These are phyloP conservation scores for Andrena minutula DNA, from an alignment of 2,888 invertebrate species.

Conservation along the genomic window DNA sequence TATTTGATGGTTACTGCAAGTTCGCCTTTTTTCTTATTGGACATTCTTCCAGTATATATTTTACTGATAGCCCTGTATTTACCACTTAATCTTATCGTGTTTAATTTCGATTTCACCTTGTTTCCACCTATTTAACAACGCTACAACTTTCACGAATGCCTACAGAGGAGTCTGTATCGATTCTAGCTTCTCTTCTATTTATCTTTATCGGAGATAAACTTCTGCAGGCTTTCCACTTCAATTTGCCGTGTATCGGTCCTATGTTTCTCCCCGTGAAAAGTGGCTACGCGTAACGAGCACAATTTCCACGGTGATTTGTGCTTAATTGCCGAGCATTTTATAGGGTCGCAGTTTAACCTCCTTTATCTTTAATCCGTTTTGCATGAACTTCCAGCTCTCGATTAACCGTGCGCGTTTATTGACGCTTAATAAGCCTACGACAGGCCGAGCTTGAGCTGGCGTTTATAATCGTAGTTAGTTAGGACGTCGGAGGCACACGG, in stretches of 20 bases:
- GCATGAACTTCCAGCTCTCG: conserved; percentile 34
- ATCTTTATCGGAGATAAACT: conserved; percentile 59
- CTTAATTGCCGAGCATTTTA: conserved; percentile 74
- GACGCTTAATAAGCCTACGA: conserved; percentile 49
- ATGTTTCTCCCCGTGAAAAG: conserved; percentile 23
- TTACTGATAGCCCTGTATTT: neutral
- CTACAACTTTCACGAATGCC: neutral
- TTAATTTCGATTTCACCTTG: conserved; percentile 15
- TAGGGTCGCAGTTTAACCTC: conserved; percentile 47
- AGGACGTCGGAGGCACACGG: neutral
- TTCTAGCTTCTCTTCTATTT: conserved; percentile 54
- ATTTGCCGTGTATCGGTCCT: conserved; percentile 26
- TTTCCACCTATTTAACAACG: neutral
- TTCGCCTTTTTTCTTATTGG: too few species aligned
- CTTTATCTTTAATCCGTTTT: conserved; percentile 55
- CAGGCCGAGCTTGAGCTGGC: conserved; percentile 29
- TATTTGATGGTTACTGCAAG: too few species aligned
- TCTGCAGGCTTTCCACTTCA: conserved; percentile 46
- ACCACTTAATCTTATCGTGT: neutral
- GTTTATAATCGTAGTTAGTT: conserved; percentile 41
- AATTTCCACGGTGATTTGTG: conserved; percentile 73
- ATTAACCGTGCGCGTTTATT: conserved; percentile 51
- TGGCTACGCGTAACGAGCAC: conserved; percentile 45
- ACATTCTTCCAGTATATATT: too few species aligned
- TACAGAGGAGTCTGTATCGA: conserved; percentile 29